Conservation (phyloP, 2,797 vertebrate genomes). For the Gambusia yucatana region DNA sequence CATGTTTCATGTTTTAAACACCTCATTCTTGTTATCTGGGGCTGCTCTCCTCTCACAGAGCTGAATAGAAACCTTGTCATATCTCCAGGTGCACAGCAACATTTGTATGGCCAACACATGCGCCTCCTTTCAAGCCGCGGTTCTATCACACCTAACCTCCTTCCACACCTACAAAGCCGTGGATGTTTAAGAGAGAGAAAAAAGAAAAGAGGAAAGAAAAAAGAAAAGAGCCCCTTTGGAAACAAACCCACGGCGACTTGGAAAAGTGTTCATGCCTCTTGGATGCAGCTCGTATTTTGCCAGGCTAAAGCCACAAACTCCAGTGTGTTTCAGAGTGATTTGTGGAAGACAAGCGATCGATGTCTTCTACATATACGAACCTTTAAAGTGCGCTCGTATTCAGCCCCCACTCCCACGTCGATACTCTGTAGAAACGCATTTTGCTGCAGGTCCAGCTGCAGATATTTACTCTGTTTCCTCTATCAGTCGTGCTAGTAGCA, state of each 20-base stretch:
- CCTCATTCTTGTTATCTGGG: constrained; percentile 49
- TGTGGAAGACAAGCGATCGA: neutral
- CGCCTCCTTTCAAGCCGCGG: constrained; percentile 5
- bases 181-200: constrained; percentile 6
- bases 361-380: neutral
- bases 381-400: neutral
- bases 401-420: neutral
- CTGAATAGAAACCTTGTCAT: constrained; percentile 50
- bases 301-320: neutral
- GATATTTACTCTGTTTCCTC: neutral
- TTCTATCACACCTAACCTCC: constrained; percentile 24
- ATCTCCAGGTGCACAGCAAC: constrained; percentile 33
- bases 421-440: neutral
- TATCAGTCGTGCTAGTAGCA: neutral
- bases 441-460: neutral
- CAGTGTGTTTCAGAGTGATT: neutral
- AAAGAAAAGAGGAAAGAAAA: neutral
- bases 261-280: neutral
- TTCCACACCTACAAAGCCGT: constrained; percentile 23
- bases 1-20: constrained; percentile 65
- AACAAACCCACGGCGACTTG: neutral
- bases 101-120: constrained; percentile 32
- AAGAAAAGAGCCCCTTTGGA: constrained; percentile 2
- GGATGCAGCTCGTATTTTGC: neutral
- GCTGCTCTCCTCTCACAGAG: constrained; percentile 29